A percentile compares a stretch with the other conserved stretches of the same genome.
These are phyloP conservation scores for Syritta pipiens DNA, from an alignment of 2,888 invertebrate species.

Conservation along the genomic window DNA sequence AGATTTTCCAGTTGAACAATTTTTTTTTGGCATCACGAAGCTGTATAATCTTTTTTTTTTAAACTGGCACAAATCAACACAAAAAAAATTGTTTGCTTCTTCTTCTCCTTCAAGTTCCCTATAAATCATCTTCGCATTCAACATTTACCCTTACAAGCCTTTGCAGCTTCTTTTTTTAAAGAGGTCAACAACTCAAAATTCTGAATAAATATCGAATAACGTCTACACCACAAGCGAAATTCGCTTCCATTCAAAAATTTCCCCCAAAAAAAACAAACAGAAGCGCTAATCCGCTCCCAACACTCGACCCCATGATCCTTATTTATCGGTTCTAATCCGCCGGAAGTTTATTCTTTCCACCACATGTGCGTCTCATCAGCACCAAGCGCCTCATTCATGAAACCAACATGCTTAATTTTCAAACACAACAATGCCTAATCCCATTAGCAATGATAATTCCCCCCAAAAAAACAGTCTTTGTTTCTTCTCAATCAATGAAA, in stretches of 20 bases:
- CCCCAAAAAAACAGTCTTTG: not conserved
- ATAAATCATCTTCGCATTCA: too few species aligned
- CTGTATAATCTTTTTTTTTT: too few species aligned
- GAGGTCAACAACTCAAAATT: too few species aligned
- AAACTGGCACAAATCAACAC: too few species aligned
- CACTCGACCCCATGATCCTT: not conserved
- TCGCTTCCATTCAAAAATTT: not conserved
- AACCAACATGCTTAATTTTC: slow-evolving; percentile 5
- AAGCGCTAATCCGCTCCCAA: not conserved
- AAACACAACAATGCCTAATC: slow-evolving; percentile 2
- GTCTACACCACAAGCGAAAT: too few species aligned
- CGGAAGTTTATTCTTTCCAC: not conserved
- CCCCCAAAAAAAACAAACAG: not conserved
- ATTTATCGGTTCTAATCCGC: not conserved
- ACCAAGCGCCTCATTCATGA: not conserved
- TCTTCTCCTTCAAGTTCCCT: too few species aligned
- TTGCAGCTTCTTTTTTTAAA: too few species aligned
- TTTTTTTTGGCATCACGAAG: too few species aligned
- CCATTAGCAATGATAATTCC: slow-evolving; percentile 8
- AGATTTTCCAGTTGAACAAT: too few species aligned
- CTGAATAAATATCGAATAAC: too few species aligned
- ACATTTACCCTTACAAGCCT: too few species aligned
- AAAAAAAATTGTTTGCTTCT: too few species aligned
- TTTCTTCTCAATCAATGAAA: not conserved
- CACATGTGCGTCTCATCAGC: not conserved